A percentile compares a stretch with the other conserved stretches of the same genome.
Evolutionary conservation across 1,140 invertebrate genomes (phyloP).

Genomic region (Carposina sasakii): DNA sequence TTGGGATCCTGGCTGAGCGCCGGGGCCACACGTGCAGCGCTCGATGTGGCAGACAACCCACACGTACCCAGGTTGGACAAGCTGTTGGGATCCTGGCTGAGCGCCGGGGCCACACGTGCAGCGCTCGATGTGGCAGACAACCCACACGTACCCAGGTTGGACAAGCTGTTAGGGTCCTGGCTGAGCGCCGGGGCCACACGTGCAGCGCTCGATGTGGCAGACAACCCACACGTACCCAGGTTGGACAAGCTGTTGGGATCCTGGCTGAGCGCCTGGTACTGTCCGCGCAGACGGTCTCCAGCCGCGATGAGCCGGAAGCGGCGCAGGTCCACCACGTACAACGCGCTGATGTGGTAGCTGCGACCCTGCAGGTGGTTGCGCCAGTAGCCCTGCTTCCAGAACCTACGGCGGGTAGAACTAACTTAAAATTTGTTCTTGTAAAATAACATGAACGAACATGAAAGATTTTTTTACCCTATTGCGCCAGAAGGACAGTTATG

Average conservation of each 20-base stretch:
- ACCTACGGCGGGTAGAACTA: too few species aligned
- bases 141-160: conserved; percentile 95
- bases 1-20: conserved; percentile 98
- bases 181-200: conserved; percentile 95
- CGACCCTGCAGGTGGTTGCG: conserved; percentile 95
- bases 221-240: conserved; percentile 90
- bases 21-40: too few species aligned
- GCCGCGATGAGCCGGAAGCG: conserved; percentile 97
- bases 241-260: conserved; percentile 98
- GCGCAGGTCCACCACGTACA: conserved; percentile 98
- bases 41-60: too few species aligned
- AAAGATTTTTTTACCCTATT: too few species aligned
- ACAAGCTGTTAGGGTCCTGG: conserved; percentile 97
- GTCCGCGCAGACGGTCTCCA: conserved; percentile 95
- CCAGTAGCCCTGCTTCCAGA: conserved; percentile 99
- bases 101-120: too few species aligned
- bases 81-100: conserved; percentile 98
- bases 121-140: too few species aligned
- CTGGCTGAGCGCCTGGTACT: conserved; percentile 96
- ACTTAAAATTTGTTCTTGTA: too few species aligned
- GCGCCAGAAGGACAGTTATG: background rate
- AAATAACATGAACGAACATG: too few species aligned
- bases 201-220: too few species aligned
- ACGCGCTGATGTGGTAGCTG: conserved; percentile 97
- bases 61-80: conserved; percentile 95